These are phyloP conservation scores for Phrynocephalus guinanensis DNA, from an alignment of 2,797 vertebrate genomes.

Conservation along the genomic window DNA sequence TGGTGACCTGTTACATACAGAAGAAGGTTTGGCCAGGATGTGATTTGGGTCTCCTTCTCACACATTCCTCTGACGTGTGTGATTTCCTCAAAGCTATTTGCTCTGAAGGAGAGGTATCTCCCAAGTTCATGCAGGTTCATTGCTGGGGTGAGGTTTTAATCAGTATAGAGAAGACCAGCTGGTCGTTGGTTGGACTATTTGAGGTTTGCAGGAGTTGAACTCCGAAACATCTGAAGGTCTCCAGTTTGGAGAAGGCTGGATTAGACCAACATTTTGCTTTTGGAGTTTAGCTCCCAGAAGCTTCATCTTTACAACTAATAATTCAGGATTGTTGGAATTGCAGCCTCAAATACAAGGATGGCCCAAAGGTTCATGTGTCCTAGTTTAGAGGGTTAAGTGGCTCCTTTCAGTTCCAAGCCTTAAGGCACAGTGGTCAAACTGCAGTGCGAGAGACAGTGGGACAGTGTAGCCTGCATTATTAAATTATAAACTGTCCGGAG, in stretches of 20 bases:
- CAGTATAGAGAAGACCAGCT: not conserved
- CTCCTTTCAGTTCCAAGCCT: not conserved
- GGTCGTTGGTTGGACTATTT: not conserved
- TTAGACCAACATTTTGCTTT: not conserved
- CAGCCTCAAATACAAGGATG: not conserved
- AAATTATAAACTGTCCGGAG: too few species aligned
- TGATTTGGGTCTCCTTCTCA: not conserved
- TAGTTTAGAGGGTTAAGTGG: not conserved
- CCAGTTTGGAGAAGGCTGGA: not conserved
- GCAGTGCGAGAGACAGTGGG: too few species aligned
- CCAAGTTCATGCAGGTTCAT: not conserved
- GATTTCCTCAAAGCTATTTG: not conserved
- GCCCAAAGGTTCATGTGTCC: not conserved
- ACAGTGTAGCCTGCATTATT: too few species aligned
- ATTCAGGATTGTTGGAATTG: not conserved
- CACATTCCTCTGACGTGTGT: not conserved
- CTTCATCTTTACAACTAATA: not conserved
- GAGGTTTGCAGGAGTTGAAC: not conserved
- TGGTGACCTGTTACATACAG: not conserved
- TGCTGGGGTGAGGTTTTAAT: not conserved
- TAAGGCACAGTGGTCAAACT: too few species aligned
- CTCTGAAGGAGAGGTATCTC: not conserved
- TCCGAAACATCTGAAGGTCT: not conserved
- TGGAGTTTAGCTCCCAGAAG: not conserved
- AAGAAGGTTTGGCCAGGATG: not conserved